Evolutionary conservation across 2,888 invertebrate species (phyloP), one percentile per base, ranked within the genome.

Genomic region (Xanthostigma xanthostigma): DNA sequence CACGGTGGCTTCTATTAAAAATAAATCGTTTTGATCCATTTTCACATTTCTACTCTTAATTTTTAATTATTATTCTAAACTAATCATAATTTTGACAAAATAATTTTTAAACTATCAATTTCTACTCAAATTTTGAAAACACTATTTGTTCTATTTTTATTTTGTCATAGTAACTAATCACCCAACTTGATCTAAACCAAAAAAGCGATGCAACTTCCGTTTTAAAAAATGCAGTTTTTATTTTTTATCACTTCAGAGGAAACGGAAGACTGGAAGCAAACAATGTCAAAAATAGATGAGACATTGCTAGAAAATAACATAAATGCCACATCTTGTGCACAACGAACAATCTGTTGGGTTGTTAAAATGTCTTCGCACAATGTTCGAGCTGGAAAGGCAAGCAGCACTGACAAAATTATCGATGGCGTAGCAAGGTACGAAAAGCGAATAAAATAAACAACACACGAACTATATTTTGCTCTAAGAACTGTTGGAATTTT

Each of bases 281-380:
- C 65, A 10, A 59, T 77, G 54, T 62, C 66, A 9, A 65, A 66
- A 27, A 58, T 80, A 35, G 78, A 80, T 52, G 67, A 72, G 41
- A 65, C 71, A 10, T 59, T 81, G 42, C 66, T 69, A 0, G 71
- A 72, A 50, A 70, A 77, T 52, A 70, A 79, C 42, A 71, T 81
- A 14, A 77, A 81, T 58, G 65, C 78, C 3, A 72, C 75, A 0
- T 70, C 73, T 1, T 81, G 81, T 55, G 67, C 75, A 53, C 80
- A 81, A 60, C 68, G 75, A 48, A 68, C 72, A 5, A 67, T 78
- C 35, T 81, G 81, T 53, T 66, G 67, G 53, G 64, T 68, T 47
- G 65, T 74, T 11, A 66, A 70, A 48, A 64, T 61, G 1, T 66
- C 71, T 10, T 60, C 67, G 1, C 58, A 55, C 1, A 66, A 65